Evolutionary conservation across 2,888 invertebrate genomes (phyloP).

Genomic region (Platycnemis pennipes): DNA sequence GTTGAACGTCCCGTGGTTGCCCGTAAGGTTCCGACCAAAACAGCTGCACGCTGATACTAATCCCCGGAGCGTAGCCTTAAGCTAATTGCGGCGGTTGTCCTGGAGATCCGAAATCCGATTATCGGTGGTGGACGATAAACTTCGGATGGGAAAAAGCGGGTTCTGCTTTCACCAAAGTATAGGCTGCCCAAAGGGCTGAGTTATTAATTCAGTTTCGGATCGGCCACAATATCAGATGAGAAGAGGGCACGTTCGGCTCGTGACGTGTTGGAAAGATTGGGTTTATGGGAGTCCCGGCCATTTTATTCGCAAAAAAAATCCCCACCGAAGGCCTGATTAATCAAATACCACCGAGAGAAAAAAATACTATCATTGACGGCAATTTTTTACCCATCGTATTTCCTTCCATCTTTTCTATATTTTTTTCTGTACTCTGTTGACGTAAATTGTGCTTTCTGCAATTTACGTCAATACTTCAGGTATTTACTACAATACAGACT

Average conservation of each 20-base stretch:
- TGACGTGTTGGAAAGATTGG: background rate
- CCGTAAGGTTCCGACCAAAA: background rate
- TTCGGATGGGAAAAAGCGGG: background rate
- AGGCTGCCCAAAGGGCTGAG: background rate
- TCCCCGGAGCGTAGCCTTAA: background rate
- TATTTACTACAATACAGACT: no score
- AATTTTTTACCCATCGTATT: background rate
- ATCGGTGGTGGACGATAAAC: background rate
- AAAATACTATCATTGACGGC: background rate
- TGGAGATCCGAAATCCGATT: slow-evolving; percentile 16
- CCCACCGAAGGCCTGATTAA: background rate
- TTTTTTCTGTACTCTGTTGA: no score
- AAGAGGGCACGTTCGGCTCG: background rate
- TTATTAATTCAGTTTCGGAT: background rate
- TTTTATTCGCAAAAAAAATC: background rate
- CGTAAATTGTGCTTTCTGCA: no score
- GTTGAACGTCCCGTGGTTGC: background rate
- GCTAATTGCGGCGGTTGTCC: background rate
- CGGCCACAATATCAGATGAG: background rate
- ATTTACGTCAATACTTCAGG: no score
- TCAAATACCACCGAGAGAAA: background rate
- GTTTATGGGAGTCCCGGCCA: background rate
- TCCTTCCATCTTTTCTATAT: background rate
- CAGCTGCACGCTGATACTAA: background rate
- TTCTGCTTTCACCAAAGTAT: background rate